These are phyloP conservation scores for Diabrotica balteata DNA, from an alignment of 2,888 invertebrate genomes.

Conservation along the genomic window DNA sequence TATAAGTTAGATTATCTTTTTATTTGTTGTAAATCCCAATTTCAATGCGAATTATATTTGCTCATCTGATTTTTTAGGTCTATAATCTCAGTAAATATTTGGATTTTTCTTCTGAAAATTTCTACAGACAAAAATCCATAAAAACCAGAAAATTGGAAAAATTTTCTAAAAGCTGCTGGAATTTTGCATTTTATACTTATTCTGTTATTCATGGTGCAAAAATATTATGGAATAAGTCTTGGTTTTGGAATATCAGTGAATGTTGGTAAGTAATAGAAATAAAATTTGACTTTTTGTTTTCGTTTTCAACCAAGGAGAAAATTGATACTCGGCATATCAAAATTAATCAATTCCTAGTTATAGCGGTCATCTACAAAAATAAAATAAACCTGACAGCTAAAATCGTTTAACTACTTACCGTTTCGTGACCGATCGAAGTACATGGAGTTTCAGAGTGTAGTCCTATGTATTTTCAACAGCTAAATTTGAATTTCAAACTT, in stretches of 20 bases:
- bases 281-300: too few species aligned
- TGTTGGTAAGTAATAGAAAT: constrained; percentile 15
- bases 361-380: too few species aligned
- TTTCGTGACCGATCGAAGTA: too few species aligned
- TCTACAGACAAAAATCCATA: not conserved
- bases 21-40: not conserved
- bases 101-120: not conserved
- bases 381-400: too few species aligned
- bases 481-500: too few species aligned
- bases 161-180: constrained; percentile 17
- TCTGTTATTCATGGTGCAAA: constrained; percentile 7
- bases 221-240: constrained; percentile 15
- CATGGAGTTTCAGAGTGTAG: too few species aligned
- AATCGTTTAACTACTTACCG: too few species aligned
- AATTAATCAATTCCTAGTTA: too few species aligned
- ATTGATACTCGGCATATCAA: too few species aligned
- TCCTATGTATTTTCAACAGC: too few species aligned
- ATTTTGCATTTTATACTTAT: constrained; percentile 8
- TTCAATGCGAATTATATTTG: not conserved
- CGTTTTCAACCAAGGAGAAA: too few species aligned
- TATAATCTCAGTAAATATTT: constrained; percentile 9
- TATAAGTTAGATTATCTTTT: too few species aligned
- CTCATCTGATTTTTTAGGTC: constrained; percentile 10
- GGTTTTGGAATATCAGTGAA: constrained; percentile 15
- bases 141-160: constrained; percentile 2